Evolutionary conservation across 1,140 invertebrate genomes (phyloP), one percentile per base, ranked within the genome.

Genomic region (Halyomorpha halys): DNA sequence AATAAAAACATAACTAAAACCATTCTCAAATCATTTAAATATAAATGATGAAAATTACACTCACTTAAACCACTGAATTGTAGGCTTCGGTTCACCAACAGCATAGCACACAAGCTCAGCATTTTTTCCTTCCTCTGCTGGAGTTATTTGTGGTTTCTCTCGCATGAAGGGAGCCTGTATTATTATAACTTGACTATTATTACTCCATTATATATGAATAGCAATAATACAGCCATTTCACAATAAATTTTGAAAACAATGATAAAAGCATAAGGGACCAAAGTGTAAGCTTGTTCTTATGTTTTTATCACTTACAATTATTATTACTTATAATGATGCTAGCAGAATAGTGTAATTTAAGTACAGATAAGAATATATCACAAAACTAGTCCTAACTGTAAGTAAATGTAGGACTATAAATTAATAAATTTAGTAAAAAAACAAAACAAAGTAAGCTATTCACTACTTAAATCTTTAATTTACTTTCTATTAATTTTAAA

Each of bases 31-130:
- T 39, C 11, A 39, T 39, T 39, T 8, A 1, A 39, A 39, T 9
- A 13, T 39, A 39, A 39, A 30, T 30, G 3, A 30, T 6, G 5
- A 6, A 11, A 6, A 9, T 1, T 13, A 13, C 1, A 39, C 76
- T 74, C 72, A 81, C 76, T 89, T 92, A 76, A 91, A 98, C 95
- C 96, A 99, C 68, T 95, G 90, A n/a, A 98, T 84, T 51, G 81
- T 76, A 0, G 95, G 94, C 71, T 86, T 84, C 0, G 94, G 94
- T 70, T 91, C 88, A 0, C 93, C 94, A 6, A 94, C 87, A 3
- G 91, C 90, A 59, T 86, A 85, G 75, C 92, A 97, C 13, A 83
- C 81, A 8, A 97, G 76, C 66, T 88, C 83, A 1, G 89, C 83
- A 14, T 83, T 81, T 70, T 89, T 84, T 16, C 87, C 89, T 62